Conservation (phyloP, 2,888 invertebrate genomes). For the Lasioglossum morio region DNA sequence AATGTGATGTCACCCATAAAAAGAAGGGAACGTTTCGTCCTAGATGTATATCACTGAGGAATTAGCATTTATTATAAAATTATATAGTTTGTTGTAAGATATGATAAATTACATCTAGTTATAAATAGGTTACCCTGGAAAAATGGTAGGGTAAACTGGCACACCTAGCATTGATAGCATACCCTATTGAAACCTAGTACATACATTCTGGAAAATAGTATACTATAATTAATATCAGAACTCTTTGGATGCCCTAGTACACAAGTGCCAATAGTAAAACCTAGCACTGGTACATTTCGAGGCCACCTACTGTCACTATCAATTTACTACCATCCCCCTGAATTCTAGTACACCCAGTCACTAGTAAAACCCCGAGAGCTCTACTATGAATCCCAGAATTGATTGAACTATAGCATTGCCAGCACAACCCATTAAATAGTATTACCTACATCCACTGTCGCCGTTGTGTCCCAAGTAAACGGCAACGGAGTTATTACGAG, state of each 20-base stretch:
- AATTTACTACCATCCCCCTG: background rate
- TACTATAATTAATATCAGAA: no score
- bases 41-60: no score
- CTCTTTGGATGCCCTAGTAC: background rate
- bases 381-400: background rate
- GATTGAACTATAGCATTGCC: background rate
- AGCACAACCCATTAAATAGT: background rate
- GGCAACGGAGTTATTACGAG: background rate
- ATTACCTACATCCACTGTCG: background rate
- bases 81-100: no score
- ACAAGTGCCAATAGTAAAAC: background rate
- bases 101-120: no score
- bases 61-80: no score
- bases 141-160: no score
- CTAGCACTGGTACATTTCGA: background rate
- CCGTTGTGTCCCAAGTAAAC: background rate
- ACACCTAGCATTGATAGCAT: no score
- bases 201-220: no score
- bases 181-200: no score
- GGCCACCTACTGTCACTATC: background rate
- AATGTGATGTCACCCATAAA: no score
- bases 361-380: background rate
- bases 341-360: background rate
- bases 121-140: no score
- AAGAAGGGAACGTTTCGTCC: no score